Evolutionary conservation across 2,113 vertebrate genomes (phyloP).

Genomic region (Telmatochromis sp.): DNA sequence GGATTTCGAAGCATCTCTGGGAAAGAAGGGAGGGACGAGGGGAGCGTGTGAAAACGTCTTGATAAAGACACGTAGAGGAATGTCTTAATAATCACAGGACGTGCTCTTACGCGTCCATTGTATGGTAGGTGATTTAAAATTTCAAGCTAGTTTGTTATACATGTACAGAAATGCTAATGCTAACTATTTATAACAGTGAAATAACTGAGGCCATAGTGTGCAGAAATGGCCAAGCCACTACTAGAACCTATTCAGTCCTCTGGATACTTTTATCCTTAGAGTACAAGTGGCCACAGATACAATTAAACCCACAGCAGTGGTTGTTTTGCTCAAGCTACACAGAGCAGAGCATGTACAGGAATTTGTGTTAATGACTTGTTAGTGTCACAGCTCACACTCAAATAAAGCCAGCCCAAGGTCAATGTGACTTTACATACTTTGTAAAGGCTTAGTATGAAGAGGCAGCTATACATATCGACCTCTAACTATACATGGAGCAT

Average conservation of each 20-base stretch:
- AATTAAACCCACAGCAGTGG: background rate
- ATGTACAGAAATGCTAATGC: background rate
- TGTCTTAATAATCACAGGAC: background rate
- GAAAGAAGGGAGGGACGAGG: background rate
- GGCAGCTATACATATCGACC: background rate
- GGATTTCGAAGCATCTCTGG: background rate
- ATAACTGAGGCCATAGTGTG: background rate
- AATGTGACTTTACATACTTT: background rate
- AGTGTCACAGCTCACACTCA: background rate
- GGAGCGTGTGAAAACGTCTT: background rate
- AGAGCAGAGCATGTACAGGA: background rate
- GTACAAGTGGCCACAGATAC: conserved; percentile 4
- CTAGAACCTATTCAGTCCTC: background rate
- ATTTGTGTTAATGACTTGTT: background rate
- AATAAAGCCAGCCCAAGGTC: background rate
- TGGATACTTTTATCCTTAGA: background rate
- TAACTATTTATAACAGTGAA: background rate
- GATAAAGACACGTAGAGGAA: conserved; percentile 8
- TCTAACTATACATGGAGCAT: background rate
- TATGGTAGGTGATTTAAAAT: background rate
- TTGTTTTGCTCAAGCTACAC: background rate
- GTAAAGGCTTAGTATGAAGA: background rate
- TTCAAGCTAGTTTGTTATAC: background rate
- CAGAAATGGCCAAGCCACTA: background rate
- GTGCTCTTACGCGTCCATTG: too few relatives aligned